Evolutionary conservation across 2,888 invertebrate genomes (phyloP), one percentile per base, ranked within the genome.

Genomic region (Eurytoma adleriae): DNA sequence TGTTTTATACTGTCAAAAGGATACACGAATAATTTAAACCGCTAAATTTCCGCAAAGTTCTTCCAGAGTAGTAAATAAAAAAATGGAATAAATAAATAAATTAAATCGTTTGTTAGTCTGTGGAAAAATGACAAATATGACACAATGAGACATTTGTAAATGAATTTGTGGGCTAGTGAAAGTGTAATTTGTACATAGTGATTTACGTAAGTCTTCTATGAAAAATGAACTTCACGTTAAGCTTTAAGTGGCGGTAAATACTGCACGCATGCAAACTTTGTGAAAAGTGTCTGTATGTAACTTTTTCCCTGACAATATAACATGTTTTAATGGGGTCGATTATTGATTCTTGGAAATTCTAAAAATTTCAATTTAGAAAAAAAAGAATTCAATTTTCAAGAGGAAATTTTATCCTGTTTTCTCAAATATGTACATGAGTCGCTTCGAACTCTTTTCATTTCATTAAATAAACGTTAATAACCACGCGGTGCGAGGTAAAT

Each of bases 161-260:
- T 77, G 77, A 77, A 64, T 48, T 56, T 24, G 24, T 70, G 48
- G 77, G 71, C 57, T 57, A 59, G 56, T 74, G 78, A 68, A 67
- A 77, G 62, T 78, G 48, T 62, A 78, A 67, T 72, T 68, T 78
- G 78, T 78, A 78, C 67, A 78, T 78, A 78, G 16, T 73, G 48
- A 68, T 68, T 13, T 72, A 68, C 52, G 30, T 64, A 73, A 72
- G 56, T 54, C 68, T 68, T 62, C n/a, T 16, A 68, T 24, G 20
- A 73, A 57, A 16, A 40, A 40, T 61, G 27, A 74, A 56, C 73
- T 78, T 68, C 67, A 62, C 27, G 48, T 68, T 20, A 77, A 70
- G 77, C 77, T 77, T 77, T 77, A 77, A 77, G 70, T 77, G 7
- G 24, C 20, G 40, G 14, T 73, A 30, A 10, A 66, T 7, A 54